Evolutionary conservation across 2,113 vertebrate genomes (phyloP), one percentile per base, ranked within the genome.

Genomic region (Mugil cephalus): DNA sequence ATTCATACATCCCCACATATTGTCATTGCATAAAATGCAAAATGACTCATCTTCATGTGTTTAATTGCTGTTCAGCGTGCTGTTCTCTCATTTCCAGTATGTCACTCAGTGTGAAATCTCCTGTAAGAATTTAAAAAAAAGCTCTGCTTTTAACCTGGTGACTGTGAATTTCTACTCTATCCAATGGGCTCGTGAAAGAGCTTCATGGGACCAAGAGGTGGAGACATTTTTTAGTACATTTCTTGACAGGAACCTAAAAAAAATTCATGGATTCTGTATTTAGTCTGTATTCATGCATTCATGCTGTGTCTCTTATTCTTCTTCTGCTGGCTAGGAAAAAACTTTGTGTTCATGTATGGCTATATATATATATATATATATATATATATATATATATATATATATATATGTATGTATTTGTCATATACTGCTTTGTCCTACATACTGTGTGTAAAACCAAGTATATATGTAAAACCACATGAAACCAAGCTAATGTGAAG

Each of bases 71-170:
- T 48, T n/a, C n/a, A n/a, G n/a, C n/a, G n/a, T n/a, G n/a, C n/a
- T n/a, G n/a, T n/a, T n/a, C n/a, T n/a, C n/a, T n/a, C n/a, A n/a
- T n/a, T n/a, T 62, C 30, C 47, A 36, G 19, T 70, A 50, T 61
- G 42, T 63, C 47, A 24, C 36, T 30, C 24, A 3, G 5, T 19
- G 36, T 14, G 14, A 7, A 17, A 66, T 46, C 15, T 43, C 4
- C 53, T 39, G 35, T 48, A 1, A 38, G n/a, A 78, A 48, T 60
- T n/a, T n/a, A n/a, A n/a, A n/a, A 65, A 74, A 24, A 50, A 59
- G 38, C 48, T 60, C 48, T 69, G 53, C 59, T 54, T 36, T 39
- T 17, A 58, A 30, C 30, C 46, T 35, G 39, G 47, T 65, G 51
- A 68, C 62, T 61, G 30, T 14, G 62, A 50, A 68, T 45, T 55